Evolutionary conservation across 2,113 vertebrate species (phyloP).

Genomic region (Bambusicola thoracicus): DNA sequence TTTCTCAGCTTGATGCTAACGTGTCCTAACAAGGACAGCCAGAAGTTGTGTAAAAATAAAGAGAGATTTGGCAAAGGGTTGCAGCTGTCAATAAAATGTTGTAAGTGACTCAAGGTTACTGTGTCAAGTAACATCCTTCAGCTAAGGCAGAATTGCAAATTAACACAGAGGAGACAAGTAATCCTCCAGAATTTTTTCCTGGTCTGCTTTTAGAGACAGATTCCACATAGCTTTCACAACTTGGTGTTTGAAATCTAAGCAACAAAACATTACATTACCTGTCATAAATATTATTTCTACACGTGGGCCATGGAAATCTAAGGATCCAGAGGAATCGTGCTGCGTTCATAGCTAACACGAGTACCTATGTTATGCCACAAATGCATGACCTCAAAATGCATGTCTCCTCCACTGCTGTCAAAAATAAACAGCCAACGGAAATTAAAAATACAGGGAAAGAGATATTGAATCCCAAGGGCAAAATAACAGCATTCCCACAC

Average conservation of each 20-base stretch:
- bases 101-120: conserved; percentile 30
- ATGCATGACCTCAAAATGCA: neutral
- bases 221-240: neutral
- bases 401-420: neutral
- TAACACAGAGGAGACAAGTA: neutral
- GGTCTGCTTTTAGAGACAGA: neutral
- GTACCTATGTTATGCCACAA: neutral
- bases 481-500: neutral
- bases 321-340: neutral
- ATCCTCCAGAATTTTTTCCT: neutral
- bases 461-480: neutral
- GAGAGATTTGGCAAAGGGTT: conserved; percentile 15
- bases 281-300: neutral
- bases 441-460: neutral
- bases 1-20: conserved; percentile 34
- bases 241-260: neutral
- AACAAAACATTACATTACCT: neutral
- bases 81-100: conserved; percentile 44
- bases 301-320: neutral
- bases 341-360: neutral
- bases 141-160: neutral
- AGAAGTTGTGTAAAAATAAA: conserved; percentile 51
- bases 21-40: conserved; percentile 50
- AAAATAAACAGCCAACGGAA: neutral
- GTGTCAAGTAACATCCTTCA: conserved; percentile 6